Evolutionary conservation across 2,113 vertebrate genomes (phyloP), one percentile per base, ranked within the genome.

Genomic region (Synodontis membranacea): DNA sequence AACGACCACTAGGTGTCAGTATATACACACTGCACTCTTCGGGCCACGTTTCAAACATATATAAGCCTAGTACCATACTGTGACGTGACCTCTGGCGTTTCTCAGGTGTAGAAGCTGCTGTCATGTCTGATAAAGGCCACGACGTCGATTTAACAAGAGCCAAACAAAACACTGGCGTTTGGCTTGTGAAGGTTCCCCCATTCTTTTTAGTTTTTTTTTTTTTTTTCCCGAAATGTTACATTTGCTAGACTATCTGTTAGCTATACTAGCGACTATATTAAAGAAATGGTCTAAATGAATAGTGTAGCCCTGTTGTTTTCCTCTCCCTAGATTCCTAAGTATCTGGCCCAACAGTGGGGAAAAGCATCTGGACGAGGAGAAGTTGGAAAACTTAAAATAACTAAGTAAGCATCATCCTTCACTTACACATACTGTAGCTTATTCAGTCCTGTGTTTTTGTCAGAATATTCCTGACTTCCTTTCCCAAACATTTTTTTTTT

Each of bases 311-410:
- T 52, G 3, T 23, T 46, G 46, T 46, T 31, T 80, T 58, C 14
- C 19, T 4, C 8, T 17, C n/a, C 48, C 17, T 86, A 95, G 94
- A 95, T 95, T 10, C 95, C 95, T n/a, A 96, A 95, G 88, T 96
- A 96, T 74, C 92, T 96, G 70, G 96, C 98, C 70, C 97, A 97
- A 34, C 98, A 99, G 60, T 99, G 98, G 98, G 93, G 92, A 80
- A 99, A 99, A 94, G 97, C 98, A 25, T 91, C 96, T 34, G 98
- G 97, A 93, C 96, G 96, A 92, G 97, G 98, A 28, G 98, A 99
- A 92, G 97, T 99, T 25, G 98, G 98, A 58, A 99, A 98, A 87
- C 94, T 99, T 56, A 92, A 96, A 90, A 99, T 99, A 91, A 93
- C 93, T 91, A 99, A 99, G 98, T 99, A 97, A 94, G 97, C 92